Evolutionary conservation across 1,140 invertebrate genomes (phyloP).

Genomic region (Drosophila kepulauana): DNA sequence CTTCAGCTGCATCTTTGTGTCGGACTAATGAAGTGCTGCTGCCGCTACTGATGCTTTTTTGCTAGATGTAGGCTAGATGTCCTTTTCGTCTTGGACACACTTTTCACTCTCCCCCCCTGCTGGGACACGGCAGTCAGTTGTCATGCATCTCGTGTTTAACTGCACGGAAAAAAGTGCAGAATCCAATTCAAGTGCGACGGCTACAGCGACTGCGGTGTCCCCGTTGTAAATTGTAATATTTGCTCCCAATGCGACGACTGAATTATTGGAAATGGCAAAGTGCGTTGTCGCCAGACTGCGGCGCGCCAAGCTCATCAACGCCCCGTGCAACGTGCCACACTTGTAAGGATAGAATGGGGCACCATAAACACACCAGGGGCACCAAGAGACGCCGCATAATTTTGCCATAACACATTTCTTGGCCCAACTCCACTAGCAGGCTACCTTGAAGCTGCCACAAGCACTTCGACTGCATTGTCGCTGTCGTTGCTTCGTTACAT

Average conservation of each 20-base stretch:
- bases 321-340: slow-evolving; percentile 38
- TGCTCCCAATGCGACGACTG: slow-evolving; percentile 27
- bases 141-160: slow-evolving; percentile 82
- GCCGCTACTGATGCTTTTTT: neutral
- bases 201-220: slow-evolving; percentile 3
- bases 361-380: slow-evolving; percentile 81
- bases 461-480: slow-evolving; percentile 55
- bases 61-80: neutral
- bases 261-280: slow-evolving; percentile 54
- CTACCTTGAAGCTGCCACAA: slow-evolving; percentile 65
- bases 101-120: slow-evolving; percentile 5
- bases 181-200: slow-evolving; percentile 16
- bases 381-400: slow-evolving; percentile 71
- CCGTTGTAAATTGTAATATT: slow-evolving; percentile 70
- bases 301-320: slow-evolving; percentile 56
- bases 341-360: neutral
- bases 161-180: slow-evolving; percentile 81
- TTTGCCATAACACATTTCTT: slow-evolving; percentile 78
- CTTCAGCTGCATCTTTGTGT: slow-evolving; percentile 62
- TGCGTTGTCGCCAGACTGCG: slow-evolving; percentile 69
- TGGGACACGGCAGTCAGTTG: slow-evolving; percentile 57
- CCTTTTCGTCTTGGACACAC: neutral
- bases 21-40: slow-evolving; percentile 71
- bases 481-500: slow-evolving; percentile 8
- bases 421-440: slow-evolving; percentile 41